Conservation (phyloP, 2,113 vertebrate genomes). For the Callospermophilus lateralis region DNA sequence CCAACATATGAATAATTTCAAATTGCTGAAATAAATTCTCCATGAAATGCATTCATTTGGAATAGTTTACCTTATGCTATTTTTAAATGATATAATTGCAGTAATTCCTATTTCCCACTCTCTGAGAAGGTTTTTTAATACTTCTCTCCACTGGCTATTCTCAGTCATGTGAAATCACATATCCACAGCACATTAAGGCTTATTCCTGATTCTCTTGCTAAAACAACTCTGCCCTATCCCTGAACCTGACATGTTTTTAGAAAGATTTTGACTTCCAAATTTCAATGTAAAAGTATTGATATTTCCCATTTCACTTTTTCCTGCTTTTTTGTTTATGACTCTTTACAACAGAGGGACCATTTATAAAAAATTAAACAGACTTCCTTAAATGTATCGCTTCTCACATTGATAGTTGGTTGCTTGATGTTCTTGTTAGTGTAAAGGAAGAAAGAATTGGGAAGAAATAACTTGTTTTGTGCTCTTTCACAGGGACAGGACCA, state of each 20-base stretch:
- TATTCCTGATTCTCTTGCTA: background rate
- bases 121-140: background rate
- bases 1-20: background rate
- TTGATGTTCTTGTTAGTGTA: background rate
- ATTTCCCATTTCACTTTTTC: background rate
- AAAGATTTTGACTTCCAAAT: background rate
- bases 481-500: background rate
- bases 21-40: conserved; percentile 42
- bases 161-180: background rate
- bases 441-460: background rate
- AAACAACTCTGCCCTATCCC: background rate
- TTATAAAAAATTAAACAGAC: background rate
- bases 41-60: background rate
- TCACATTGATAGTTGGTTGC: background rate
- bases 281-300: background rate
- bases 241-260: rapidly evolving
- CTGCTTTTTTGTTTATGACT: background rate
- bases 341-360: background rate
- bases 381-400: background rate
- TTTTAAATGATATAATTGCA: background rate
- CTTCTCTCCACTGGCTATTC: background rate
- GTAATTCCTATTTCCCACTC: background rate
- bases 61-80: background rate
- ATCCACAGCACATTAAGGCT: background rate
- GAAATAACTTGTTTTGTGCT: background rate